Evolutionary conservation across 92 coral and sea anemone genomes (phyloP), one percentile per base, ranked within the genome.

Genomic region (Galaxea fascicularis): DNA sequence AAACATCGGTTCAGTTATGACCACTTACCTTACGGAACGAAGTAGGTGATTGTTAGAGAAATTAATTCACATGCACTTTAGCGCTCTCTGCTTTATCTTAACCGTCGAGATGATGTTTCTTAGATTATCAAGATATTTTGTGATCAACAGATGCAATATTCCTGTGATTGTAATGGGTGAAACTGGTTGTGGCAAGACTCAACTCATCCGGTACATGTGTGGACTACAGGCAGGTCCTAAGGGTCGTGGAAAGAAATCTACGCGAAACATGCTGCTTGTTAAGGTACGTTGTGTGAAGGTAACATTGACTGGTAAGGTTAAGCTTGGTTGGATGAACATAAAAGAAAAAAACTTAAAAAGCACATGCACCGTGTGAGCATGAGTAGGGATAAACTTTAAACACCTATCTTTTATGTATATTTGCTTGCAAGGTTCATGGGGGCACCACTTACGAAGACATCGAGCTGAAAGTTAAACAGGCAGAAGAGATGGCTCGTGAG

Each of bases 91-190:
- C 56, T 29, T 39, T 10, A 29, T 3, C 10, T 0, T 4, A 65
- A 26, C 3, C 28, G 18, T 5, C 5, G 4, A 5, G 57, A 27
- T 71, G 13, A 35, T 6, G 41, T 6, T 35, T 35, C 1, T 71
- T 41, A 39, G 14, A 7, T 41, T 39, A 31, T 35, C 16, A 22
- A 45, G 0, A 25, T 35, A 35, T 35, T 35, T 10, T 28, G 10
- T 10, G 11, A 67, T n/a, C 21, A 59, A 12, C 67, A 92, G 98
- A 52, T 94, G 98, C 73, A 84, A 89, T 71, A 94, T 94, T 28
- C 98, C 98, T 47, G 98, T 94, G 64, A 86, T 94, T 59, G 84
- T 94, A 22, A 94, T 94, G 98, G 98, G 98, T 18, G 98, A 94
- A 85, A 94, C 98, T 5, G 98, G 98, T 14, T 94, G 98, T 85